Conservation (phyloP, 2,797 vertebrate genomes). For the Sarcophilus harrisii region DNA sequence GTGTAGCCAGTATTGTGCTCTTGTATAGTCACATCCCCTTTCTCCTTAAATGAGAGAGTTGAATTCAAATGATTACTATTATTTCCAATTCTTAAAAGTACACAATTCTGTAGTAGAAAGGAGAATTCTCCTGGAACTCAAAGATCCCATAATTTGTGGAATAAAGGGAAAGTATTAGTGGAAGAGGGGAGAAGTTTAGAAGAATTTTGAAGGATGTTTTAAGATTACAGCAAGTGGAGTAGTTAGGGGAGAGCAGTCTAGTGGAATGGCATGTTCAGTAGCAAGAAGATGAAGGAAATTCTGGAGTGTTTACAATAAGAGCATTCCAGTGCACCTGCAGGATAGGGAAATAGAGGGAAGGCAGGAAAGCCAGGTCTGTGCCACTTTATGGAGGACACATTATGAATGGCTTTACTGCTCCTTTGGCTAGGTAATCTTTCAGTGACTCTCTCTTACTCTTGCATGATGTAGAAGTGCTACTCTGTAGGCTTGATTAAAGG, state of each 20-base stretch:
- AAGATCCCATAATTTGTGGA: neutral
- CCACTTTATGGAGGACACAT: neutral
- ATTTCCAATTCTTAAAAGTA: neutral
- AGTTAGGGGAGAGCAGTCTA: neutral
- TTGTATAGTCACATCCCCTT: neutral
- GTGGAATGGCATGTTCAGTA: neutral
- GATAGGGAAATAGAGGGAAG: neutral
- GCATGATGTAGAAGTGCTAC: neutral
- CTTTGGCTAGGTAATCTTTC: neutral
- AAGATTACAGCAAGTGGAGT: neutral
- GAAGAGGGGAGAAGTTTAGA: neutral
- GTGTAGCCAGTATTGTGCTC: neutral
- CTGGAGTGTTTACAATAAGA: neutral
- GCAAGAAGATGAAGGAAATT: neutral
- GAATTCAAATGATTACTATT: neutral
- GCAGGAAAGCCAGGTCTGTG: neutral
- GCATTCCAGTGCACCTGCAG: neutral
- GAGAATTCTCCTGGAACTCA: neutral
- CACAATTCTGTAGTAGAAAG: neutral
- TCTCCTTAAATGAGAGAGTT: neutral
- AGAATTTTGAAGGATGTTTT: neutral
- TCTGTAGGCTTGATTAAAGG: neutral
- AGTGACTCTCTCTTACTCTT: neutral
- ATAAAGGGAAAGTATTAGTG: neutral
- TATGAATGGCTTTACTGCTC: neutral